Percentiles rank a stretch among this genome's conserved stretches.
Conservation (phyloP, 2,888 invertebrate species). For the Tetropium fuscum region DNA sequence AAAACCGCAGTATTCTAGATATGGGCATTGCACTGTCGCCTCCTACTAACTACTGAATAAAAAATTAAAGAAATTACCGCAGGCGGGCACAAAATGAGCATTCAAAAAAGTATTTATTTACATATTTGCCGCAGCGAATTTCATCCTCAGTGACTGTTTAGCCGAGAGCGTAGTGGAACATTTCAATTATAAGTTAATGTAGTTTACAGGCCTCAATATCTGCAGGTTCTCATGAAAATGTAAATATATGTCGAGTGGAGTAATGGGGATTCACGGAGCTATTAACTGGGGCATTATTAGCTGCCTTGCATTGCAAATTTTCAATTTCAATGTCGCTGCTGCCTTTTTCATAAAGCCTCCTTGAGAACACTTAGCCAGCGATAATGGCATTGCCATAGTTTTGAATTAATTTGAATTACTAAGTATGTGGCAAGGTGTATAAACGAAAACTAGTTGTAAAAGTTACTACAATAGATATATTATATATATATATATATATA, state of each 20-base stretch:
- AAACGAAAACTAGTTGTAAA: too few species aligned
- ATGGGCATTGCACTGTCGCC: too few species aligned
- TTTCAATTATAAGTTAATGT: constrained; percentile 27
- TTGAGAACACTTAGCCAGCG: too few species aligned
- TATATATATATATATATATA: too few species aligned
- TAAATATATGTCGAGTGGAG: constrained; percentile 21
- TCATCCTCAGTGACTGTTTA: constrained; percentile 1
- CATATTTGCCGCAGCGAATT: constrained; percentile 10
- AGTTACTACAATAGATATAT: too few species aligned
- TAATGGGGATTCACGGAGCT: constrained; percentile 21
- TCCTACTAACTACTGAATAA: too few species aligned
- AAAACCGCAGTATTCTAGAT: too few species aligned
- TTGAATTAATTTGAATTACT: too few species aligned
- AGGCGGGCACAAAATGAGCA: background rate
- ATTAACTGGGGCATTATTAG: constrained; percentile 14
- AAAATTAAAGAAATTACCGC: too few species aligned
- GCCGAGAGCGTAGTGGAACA: constrained; percentile 6
- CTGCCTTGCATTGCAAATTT: constrained; percentile 21
- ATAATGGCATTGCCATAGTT: too few species aligned
- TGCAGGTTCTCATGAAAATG: constrained; percentile 26
- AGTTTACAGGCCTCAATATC: constrained; percentile 21
- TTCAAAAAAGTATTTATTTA: constrained; percentile 9
- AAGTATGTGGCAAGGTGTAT: too few species aligned
- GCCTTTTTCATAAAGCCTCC: constrained; percentile 7
- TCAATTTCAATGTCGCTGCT: constrained; percentile 2